A percentile compares a stretch with the other conserved stretches of the same genome.
Conservation (phyloP, 2,888 invertebrate species). For the Lasioglossum malachurum region DNA sequence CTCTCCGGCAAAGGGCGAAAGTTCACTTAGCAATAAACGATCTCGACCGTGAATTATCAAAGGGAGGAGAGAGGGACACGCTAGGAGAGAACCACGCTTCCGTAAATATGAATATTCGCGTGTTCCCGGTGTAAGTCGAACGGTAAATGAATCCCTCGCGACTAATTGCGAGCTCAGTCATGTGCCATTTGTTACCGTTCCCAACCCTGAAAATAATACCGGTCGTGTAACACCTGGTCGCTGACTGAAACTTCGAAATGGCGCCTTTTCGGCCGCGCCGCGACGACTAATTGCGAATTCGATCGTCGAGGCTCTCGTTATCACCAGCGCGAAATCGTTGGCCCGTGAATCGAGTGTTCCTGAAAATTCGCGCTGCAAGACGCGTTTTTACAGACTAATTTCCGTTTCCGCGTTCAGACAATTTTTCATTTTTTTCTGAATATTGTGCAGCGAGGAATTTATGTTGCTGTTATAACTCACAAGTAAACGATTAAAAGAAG, state of each 20-base stretch:
- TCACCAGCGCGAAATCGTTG: background rate
- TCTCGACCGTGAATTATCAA: background rate
- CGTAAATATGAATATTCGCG: constrained; percentile 51
- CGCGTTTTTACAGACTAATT: background rate
- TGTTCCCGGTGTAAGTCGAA: constrained; percentile 59
- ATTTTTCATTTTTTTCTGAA: too few relatives aligned
- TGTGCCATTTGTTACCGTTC: constrained; percentile 63
- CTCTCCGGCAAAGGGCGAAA: background rate
- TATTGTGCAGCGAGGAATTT: too few relatives aligned
- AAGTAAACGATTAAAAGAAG: too few relatives aligned
- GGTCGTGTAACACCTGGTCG: constrained; percentile 66
- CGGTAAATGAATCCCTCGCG: constrained; percentile 67
- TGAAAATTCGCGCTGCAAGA: background rate
- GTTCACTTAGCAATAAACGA: background rate
- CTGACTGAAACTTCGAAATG: constrained; percentile 54
- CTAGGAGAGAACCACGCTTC: background rate
- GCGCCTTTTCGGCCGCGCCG: constrained; percentile 31
- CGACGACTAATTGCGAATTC: constrained; percentile 60
- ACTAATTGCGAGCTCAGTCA: constrained; percentile 66
- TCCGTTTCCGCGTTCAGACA: too few relatives aligned
- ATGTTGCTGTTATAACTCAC: too few relatives aligned
- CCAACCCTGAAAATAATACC: constrained; percentile 64
- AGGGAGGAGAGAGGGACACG: background rate
- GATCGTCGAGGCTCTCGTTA: constrained; percentile 35
- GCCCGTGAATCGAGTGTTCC: background rate